Evolutionary conservation across 1,140 invertebrate species (phyloP), one percentile per base, ranked within the genome.

Genomic region (Physella acuta): DNA sequence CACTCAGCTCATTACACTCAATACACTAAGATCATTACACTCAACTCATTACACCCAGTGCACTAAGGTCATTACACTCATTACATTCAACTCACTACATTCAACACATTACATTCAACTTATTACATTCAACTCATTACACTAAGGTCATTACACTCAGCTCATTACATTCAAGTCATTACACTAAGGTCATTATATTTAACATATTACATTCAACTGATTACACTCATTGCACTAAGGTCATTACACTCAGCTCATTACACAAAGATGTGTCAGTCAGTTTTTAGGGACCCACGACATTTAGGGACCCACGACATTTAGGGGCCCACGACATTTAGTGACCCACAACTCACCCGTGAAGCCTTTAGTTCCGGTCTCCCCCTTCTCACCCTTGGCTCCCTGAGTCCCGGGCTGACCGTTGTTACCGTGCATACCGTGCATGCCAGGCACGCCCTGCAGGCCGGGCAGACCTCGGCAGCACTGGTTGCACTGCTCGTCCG

Each of bases 351-450:
- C 58, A 77, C 76, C 75, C 68, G 39, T 60, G 8, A 39, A 53
- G 37, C 79, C 79, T 58, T 53, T 65, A n/a, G 33, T 59, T 26
- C 81, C 81, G 37, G 36, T 68, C 24, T 71, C 60, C 26, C 81
- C 79, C 20, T 72, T 65, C 11, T 77, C 75, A 17, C 80, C 81
- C 39, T 74, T 79, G 5, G 70, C 63, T 51, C 79, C 79, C 36
- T 73, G 75, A 14, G 55, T 58, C 28, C 81, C 81, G 37, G 75
- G 76, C 44, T 71, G 62, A 2, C 80, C 81, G n/a, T 67, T 69
- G 11, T 60, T 53, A 55, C 81, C 81, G 26, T 75, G 74, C 36
- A 76, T 52, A 36, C 81, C 80, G 14, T 74, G 76, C 24, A 79
- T 62, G 14, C 81, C 81, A 24, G 78, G 78, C 24, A 74, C 62